Base-by-base conservation (phyloP, 92 coral and sea anemone genomes). In the Micromussa lordhowensis region DNA sequence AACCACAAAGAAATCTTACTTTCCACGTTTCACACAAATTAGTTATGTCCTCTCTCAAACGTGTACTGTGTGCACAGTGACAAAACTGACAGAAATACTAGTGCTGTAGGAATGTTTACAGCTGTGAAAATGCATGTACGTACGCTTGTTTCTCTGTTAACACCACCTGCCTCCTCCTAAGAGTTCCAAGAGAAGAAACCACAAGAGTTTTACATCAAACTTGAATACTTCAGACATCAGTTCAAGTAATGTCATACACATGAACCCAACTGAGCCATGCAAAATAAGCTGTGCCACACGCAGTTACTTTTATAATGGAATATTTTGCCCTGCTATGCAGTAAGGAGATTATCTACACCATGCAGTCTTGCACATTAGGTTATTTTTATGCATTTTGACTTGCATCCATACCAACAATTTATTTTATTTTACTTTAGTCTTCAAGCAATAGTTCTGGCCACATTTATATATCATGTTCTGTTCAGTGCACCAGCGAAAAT, bases 131-230 rank as follows among this genome's bases (percentile, higher is more conserved):
- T 28, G 82, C 68, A 34, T n/a, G 81, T 84, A 84, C 81, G 40
- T 74, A 84, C 88, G 40, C 80, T 84, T 74, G 77, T 57, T 28
- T 84, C 88, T 15, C 38, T 24, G 71, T 84, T 81, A 36, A 51
- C 58, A 84, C 48, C 88, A 75, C 34, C 44, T 74, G 74, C 21
- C 74, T 15, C 74, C 32, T 73, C 88, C 88, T 84, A 73, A 34
- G 88, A 86, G 68, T 86, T 78, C 84, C 89, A 86, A 86, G 88
- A 84, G 72, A 84, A 84, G 18, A 84, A 73, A 84, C 88, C 81
- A 84, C 26, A 58, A 68, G 53, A 84, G 59, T 61, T 84, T 75
- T 59, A 57, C 77, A 28, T 36, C 26, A 21, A 18, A 31, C 28
- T 36, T 29, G 49, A 36, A 73, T 55, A 29, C 32, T 36, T 58